These are phyloP conservation scores for Fragum fragum DNA, from an alignment of 2,888 invertebrate species.

Conservation along the genomic window DNA sequence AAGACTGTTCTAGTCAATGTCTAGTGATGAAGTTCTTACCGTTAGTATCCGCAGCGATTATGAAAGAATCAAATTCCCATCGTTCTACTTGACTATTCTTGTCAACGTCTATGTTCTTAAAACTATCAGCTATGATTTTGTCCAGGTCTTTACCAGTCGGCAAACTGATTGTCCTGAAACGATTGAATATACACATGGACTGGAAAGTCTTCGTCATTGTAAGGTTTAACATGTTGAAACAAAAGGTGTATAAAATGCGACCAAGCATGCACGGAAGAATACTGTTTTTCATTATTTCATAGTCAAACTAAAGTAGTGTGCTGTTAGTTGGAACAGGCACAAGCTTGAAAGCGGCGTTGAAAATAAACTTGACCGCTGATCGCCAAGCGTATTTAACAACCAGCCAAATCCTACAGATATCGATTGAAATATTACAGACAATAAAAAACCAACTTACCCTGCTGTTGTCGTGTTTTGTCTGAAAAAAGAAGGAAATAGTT, in stretches of 20 bases:
- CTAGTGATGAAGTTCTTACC: slow-evolving; percentile 32
- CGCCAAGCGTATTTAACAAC: too few relatives aligned
- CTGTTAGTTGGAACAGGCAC: too few relatives aligned
- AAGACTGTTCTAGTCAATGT: too few relatives aligned
- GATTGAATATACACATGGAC: too few relatives aligned
- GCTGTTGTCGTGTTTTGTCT: slow-evolving; percentile 16
- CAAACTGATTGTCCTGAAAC: slow-evolving; percentile 16
- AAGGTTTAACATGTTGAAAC: too few relatives aligned
- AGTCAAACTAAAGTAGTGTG: too few relatives aligned
- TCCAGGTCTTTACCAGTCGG: slow-evolving; percentile 46
- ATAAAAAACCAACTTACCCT: too few relatives aligned
- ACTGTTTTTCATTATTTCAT: not conserved
- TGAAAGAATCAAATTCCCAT: slow-evolving; percentile 61
- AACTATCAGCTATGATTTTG: slow-evolving; percentile 45
- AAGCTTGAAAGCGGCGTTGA: too few relatives aligned
- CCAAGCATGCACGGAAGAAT: not conserved
- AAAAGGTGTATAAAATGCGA: not conserved
- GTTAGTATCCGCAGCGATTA: slow-evolving; percentile 56
- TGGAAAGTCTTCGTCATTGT: too few relatives aligned
- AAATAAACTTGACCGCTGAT: too few relatives aligned
- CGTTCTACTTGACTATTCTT: slow-evolving; percentile 49
- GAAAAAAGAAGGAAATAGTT: not conserved
- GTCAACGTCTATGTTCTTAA: slow-evolving; percentile 56
- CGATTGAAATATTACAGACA: too few relatives aligned
- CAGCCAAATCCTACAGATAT: too few relatives aligned